These are phyloP conservation scores for Piezodorus guildinii DNA, from an alignment of 1,140 invertebrate genomes.

Conservation along the genomic window DNA sequence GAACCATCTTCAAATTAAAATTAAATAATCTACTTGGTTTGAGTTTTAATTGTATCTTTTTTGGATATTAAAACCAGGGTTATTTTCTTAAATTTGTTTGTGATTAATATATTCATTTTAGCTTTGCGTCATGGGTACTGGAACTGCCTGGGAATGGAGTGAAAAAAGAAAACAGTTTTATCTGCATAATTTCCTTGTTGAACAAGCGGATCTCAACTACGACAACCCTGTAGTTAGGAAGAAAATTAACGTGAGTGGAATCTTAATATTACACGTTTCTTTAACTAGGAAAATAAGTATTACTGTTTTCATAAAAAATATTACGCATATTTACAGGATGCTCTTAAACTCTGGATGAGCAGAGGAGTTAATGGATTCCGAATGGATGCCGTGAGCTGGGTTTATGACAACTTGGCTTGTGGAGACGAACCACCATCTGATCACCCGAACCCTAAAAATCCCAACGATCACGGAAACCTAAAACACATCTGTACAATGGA, in stretches of 20 bases:
- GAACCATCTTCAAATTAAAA: too few species aligned
- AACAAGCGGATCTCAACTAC: constrained; percentile 66
- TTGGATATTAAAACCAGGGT: too few species aligned
- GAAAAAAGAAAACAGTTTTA: constrained; percentile 54
- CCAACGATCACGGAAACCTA: not conserved
- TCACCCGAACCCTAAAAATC: constrained; percentile 22
- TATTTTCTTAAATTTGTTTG: too few species aligned
- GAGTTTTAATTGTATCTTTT: too few species aligned
- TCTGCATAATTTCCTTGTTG: constrained; percentile 55
- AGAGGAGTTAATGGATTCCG: constrained; percentile 40
- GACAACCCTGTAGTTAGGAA: constrained; percentile 43
- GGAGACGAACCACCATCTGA: constrained; percentile 11
- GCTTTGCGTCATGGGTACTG: not conserved
- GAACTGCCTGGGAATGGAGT: constrained; percentile 56
- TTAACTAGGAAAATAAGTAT: not conserved
- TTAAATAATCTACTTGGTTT: too few species aligned
- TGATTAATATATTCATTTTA: too few species aligned
- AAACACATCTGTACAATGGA: not conserved
- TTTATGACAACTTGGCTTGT: constrained; percentile 38
- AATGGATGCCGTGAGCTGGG: constrained; percentile 37
- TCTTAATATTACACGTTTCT: not conserved
- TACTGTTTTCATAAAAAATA: not conserved
- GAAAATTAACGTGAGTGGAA: constrained; percentile 44
- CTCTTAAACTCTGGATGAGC: constrained; percentile 63
- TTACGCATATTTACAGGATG: not conserved